A percentile compares a stretch with the other conserved stretches of the same genome.
phyloP scores from a whole-genome alignment of 2,113 vertebrate species.

The Daubentonia madagascariensis region DNA sequence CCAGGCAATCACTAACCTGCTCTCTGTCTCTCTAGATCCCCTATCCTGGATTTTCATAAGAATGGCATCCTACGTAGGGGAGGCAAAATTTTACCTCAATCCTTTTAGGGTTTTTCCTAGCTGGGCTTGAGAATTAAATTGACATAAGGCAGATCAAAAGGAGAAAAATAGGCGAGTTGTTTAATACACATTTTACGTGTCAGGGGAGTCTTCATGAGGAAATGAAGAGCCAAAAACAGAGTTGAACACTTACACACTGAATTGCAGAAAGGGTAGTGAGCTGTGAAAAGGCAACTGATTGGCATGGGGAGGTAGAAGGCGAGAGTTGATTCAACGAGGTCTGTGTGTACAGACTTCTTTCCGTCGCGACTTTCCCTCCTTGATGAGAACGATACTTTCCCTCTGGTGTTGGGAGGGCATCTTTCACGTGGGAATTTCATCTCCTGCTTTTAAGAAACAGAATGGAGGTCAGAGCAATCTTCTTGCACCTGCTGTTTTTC shows the following conservation, averaged over 20 bases:
- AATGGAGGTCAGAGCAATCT: not conserved
- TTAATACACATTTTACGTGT: not conserved
- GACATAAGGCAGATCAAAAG: not conserved
- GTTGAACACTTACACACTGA: not conserved
- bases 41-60: rapidly evolving
- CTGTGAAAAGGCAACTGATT: not conserved
- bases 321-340: not conserved
- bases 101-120: not conserved
- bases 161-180: not conserved
- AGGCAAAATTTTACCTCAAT: not conserved
- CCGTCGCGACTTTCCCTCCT: rapidly evolving
- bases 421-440: not conserved
- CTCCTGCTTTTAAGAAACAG: not conserved
- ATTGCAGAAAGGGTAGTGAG: not conserved
- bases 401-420: not conserved
- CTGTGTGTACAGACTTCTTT: not conserved
- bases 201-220: not conserved
- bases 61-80: rapidly evolving
- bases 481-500: not conserved
- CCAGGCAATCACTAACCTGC: rapidly evolving
- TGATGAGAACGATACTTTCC: not conserved
- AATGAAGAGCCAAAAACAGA: not conserved
- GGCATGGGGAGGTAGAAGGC: not conserved
- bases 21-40: rapidly evolving
- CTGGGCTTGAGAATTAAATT: not conserved